Evolutionary conservation across 2,888 invertebrate genomes (phyloP).

Genomic region (Mylabris sibirica): DNA sequence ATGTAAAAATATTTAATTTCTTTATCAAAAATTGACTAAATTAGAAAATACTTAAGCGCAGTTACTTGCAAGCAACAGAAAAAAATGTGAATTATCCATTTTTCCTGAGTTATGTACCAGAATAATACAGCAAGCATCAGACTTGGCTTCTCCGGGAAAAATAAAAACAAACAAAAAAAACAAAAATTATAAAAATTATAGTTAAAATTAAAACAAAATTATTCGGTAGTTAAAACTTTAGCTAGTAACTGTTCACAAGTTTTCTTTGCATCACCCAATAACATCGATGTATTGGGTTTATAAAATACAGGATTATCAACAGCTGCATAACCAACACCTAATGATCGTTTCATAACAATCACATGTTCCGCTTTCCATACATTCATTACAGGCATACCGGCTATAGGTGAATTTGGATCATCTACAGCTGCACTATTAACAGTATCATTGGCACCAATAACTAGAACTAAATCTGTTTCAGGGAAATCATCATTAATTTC

Average conservation of each 20-base stretch:
- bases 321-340: slow-evolving; percentile 89
- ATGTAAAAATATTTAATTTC: slow-evolving; percentile 4
- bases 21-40: not conserved
- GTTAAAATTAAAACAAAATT: slow-evolving; percentile 24
- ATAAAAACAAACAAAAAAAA: slow-evolving; percentile 16
- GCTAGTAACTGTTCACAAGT: slow-evolving; percentile 83
- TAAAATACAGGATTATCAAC: slow-evolving; percentile 94
- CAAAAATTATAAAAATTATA: slow-evolving; percentile 22
- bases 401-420: slow-evolving; percentile 90
- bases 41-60: slow-evolving; percentile 17
- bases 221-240: slow-evolving; percentile 64
- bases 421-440: slow-evolving; percentile 91
- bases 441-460: slow-evolving; percentile 90
- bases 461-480: slow-evolving; percentile 83
- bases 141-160: slow-evolving; percentile 44
- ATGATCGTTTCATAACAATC: slow-evolving; percentile 88
- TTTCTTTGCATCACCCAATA: slow-evolving; percentile 91
- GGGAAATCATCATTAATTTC: slow-evolving; percentile 89
- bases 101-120: slow-evolving; percentile 31
- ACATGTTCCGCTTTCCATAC: slow-evolving; percentile 90
- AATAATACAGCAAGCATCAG: slow-evolving; percentile 36
- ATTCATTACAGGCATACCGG: slow-evolving; percentile 90
- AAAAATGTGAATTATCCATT: slow-evolving; percentile 24
- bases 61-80: not conserved
- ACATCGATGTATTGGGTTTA: slow-evolving; percentile 86